Evolutionary conservation across 2,888 invertebrate genomes (phyloP), one percentile per base, ranked within the genome.

Genomic region (Spatulosminthurus flaviceps): DNA sequence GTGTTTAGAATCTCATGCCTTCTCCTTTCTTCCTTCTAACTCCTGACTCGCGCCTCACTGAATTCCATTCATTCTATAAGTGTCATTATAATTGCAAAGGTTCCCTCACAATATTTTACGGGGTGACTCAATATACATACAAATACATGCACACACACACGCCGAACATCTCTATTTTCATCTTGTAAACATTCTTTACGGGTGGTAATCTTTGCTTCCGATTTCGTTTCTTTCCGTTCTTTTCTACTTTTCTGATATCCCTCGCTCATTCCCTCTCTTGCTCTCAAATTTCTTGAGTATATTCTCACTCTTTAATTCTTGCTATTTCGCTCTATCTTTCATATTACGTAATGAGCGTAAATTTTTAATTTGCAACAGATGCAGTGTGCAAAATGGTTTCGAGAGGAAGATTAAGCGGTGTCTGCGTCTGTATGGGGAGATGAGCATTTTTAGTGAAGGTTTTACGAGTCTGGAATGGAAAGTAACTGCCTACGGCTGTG

Each of bases 1-100:
- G 64, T 64, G 21, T 64, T 64, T 34, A 64, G 64, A 64, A n/a
- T 29, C 26, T 29, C 28, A 19, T 26, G 13, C 26, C 26, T 66
- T 66, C 29, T 22, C 29, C 29, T 69, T 69, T 29, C 26, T 69
- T 29, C 29, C 69, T 11, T 28, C 28, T 29, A 29, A 22, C 69
- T 26, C 69, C 26, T 29, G 24, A 19, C 16, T 26, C 24, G 16
- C 29, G 28, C 69, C 69, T 69, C 69, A 26, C 29, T 26, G 22
- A 19, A 21, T 16, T 26, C 26, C 60, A 60, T 60, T 21, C 60
- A 60, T 60, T 60, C 60, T 21, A 60, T 21, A 19, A 60, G n/a
- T 21, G 60, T 21, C 21, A 60, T 60, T 60, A 19, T 60, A 21
- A 34, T 34, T 34, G 34, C 34, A 34, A 34, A 34, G 34, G 34